Conservation (phyloP, 92 coral and sea anemone species). For the Desmophyllum pertusum region DNA sequence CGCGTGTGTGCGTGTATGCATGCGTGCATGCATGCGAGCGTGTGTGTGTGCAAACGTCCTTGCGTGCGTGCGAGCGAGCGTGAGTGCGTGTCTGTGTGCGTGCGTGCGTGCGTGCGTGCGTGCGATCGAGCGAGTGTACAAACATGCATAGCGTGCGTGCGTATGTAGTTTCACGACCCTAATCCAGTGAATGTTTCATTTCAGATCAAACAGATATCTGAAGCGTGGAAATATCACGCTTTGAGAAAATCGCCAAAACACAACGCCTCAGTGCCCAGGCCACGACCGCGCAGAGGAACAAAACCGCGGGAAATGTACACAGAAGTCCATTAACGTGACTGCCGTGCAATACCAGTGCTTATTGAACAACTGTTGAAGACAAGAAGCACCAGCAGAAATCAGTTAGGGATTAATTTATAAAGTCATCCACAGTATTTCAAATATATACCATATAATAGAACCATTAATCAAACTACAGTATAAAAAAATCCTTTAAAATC, state of each 20-base stretch:
- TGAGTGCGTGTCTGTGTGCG: background rate
- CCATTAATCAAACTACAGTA: background rate
- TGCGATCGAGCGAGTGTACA: background rate
- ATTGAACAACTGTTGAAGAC: background rate
- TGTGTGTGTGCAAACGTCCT: too few species aligned
- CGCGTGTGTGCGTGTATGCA: background rate
- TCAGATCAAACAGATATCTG: constrained; percentile 90
- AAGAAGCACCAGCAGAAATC: background rate
- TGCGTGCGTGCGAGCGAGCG: background rate
- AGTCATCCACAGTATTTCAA: background rate
- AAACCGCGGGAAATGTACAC: constrained; percentile 65
- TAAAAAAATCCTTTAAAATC: too few species aligned
- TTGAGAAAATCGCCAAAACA: constrained; percentile 81
- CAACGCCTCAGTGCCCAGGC: constrained; percentile 62
- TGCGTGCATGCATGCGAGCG: background rate
- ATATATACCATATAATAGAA: too few species aligned
- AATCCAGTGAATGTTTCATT: background rate
- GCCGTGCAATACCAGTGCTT: background rate
- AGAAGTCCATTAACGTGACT: constrained; percentile 5
- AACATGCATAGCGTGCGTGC: background rate
- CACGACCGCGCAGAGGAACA: constrained; percentile 84
- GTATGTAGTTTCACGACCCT: background rate
- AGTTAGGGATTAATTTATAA: background rate
- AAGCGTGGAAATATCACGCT: constrained; percentile 98
- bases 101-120: background rate